Base-by-base conservation (phyloP, 2,888 invertebrate genomes). In the Morpho helenor region DNA sequence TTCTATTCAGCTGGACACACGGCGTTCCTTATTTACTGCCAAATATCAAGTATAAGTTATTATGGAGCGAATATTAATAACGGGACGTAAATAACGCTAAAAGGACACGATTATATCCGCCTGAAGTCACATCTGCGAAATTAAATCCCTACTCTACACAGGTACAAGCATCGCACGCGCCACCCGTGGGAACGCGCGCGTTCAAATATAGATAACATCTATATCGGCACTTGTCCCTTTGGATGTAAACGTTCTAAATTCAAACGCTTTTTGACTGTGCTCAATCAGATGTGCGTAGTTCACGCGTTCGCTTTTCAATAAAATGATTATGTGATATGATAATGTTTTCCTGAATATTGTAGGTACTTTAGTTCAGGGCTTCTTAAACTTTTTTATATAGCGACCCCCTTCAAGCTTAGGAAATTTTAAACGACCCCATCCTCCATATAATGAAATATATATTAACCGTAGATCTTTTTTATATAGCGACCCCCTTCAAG, bases 181-280 rank as follows among this genome's bases (percentile, higher is more conserved):
- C 80, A 70, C 73, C 73, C 76, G 78, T 79, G 79, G 73, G 79
- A 78, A 73, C 75, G 67, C 61, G 70, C 75, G 71, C 73, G 59
- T 68, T 66, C n/a, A 8, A 41, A 51, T 62, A 62, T 73, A 76
- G 76, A 81, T 79, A 76, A 75, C 68, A 77, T 79, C 74, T 65
- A 68, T 64, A 73, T 79, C 79, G 74, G 76, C 84, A 82, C 77
- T 77, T 76, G 76, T 74, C 67, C 70, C 71, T 71, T 72, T 74
- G 22, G 54, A 60, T 60, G 66, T 66, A 71, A 73, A 71, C 66
- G 70, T 76, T 76, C 73, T 68, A 66, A 63, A 68, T 59, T 65
- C 57, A 61, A 64, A 64, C 62, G 62, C 68, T 68, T 31, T 31
- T 75, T 73, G 63, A 72, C 65, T 68, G 67, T 69, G 71, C 71